Percentiles rank a stretch among this genome's conserved stretches.
Conservation (phyloP, 1,140 invertebrate species). For the Euborellia annulipes region DNA sequence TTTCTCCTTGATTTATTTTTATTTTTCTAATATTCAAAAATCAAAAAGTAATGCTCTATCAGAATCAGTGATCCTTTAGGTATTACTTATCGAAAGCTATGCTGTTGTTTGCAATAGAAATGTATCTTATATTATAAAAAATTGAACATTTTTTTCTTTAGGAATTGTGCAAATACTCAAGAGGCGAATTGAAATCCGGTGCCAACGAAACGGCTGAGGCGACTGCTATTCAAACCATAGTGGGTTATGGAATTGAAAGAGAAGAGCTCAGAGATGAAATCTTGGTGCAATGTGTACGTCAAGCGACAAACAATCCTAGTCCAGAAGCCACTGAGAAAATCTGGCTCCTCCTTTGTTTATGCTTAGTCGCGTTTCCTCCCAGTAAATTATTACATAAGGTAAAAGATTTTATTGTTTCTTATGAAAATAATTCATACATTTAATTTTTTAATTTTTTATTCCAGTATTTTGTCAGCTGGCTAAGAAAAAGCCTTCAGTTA, state of each 20-base stretch:
- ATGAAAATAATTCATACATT: neutral
- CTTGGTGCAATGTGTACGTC: conserved; percentile 71
- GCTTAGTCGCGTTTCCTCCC: conserved; percentile 82
- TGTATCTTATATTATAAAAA: too few relatives aligned
- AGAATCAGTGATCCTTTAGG: too few relatives aligned
- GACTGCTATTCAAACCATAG: conserved; percentile 65
- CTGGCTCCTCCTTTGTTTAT: conserved; percentile 78
- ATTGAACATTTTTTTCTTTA: conserved; percentile 24
- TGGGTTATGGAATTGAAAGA: conserved; percentile 69
- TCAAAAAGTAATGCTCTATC: too few relatives aligned
- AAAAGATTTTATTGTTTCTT: conserved; percentile 8
- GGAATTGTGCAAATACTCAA: conserved; percentile 75
- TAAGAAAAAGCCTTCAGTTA: conserved; percentile 52
- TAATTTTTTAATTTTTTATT: conserved; percentile 15
- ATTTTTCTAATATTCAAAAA: too few relatives aligned
- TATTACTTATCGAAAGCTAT: too few relatives aligned
- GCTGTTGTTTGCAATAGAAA: too few relatives aligned
- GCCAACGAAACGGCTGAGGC: conserved; percentile 49
- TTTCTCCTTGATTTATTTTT: too few relatives aligned
- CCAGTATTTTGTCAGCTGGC: conserved; percentile 59
- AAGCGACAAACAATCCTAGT: conserved; percentile 72
- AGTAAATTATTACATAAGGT: conserved; percentile 70
- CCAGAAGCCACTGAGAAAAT: conserved; percentile 61
- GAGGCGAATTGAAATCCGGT: conserved; percentile 57
- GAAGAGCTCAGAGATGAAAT: conserved; percentile 83